These are phyloP conservation scores for Oryzias dopingdopingensis DNA, from an alignment of 2,797 vertebrate genomes.

Conservation along the genomic window DNA sequence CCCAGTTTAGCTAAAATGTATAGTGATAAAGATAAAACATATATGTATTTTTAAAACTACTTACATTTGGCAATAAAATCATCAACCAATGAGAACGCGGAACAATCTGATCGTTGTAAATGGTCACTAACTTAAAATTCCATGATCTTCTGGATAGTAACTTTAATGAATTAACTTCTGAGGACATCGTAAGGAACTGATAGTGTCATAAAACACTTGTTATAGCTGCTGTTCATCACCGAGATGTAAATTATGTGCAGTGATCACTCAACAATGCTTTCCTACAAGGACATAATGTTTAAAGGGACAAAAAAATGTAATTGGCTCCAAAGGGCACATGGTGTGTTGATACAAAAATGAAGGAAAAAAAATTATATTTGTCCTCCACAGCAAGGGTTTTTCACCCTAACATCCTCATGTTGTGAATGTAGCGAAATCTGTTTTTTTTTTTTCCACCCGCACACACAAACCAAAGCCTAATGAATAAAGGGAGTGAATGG, in stretches of 20 bases:
- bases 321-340: conserved; percentile 76
- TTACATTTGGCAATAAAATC: conserved; percentile 22
- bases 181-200: conserved; percentile 88
- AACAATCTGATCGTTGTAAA: conserved; percentile 68
- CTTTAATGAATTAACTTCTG: conserved; percentile 97
- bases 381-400: conserved; percentile 41
- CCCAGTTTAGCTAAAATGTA: no score
- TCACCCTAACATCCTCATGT: conserved; percentile 30
- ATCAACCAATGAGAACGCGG: conserved; percentile 40
- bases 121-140: conserved; percentile 86
- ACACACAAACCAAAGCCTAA: not conserved
- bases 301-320: conserved; percentile 63
- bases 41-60: no score
- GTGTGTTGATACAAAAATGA: conserved; percentile 59
- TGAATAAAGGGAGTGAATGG: not conserved
- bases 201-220: conserved; percentile 86
- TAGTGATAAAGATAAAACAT: no score
- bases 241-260: conserved; percentile 76
- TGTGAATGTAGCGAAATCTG: conserved; percentile 12
- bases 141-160: conserved; percentile 83
- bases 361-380: conserved; percentile 56
- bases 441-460: not conserved
- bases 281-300: conserved; percentile 70
- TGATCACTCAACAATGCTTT: conserved; percentile 79
- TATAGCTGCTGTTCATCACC: conserved; percentile 83